Evolutionary conservation across 2,888 invertebrate genomes (phyloP), one percentile per base, ranked within the genome.

Genomic region (Melipona beecheii): DNA sequence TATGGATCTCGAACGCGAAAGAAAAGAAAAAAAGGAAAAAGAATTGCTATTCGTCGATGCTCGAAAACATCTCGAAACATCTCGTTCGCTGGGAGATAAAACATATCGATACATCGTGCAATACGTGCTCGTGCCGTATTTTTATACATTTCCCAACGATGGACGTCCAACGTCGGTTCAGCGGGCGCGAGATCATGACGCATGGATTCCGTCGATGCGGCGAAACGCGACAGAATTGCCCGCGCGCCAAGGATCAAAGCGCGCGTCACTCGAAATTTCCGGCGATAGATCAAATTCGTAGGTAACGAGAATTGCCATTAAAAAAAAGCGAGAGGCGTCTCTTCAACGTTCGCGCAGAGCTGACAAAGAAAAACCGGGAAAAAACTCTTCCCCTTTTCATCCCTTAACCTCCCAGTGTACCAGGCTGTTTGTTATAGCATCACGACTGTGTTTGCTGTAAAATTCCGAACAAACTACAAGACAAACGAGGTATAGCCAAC

Each of bases 401-500:
- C 60, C 24, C 11, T 13, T 19, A 9, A 49, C 31, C 27, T 19
- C 70, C 66, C 69, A 31, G 49, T n/a, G 31, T 49, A 21, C 74
- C 70, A 31, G 36, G 56, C 27, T 87, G 84, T 83, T 89, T 90
- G 87, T 86, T 84, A 80, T 86, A 85, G 81, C 87, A 75, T 78
- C 79, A 80, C 76, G 69, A 73, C 75, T 72, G 83, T 88, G 90
- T 89, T 91, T 90, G 85, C 84, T 75, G 86, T 89, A 86, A 90
- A 91, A 90, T 89, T 91, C 85, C 90, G 85, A 89, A 88, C 89
- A 89, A 90, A 89, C 90, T 89, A 80, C 85, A 89, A 90, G 87
- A 90, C 88, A 90, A 90, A 90, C 90, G 90, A 90, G 83, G 80
- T 79, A 84, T 80, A 88, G 85, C 78, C 73, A 78, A 71, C 60